Conservation (phyloP, 2,888 invertebrate genomes). For the Resseliella maxima region DNA sequence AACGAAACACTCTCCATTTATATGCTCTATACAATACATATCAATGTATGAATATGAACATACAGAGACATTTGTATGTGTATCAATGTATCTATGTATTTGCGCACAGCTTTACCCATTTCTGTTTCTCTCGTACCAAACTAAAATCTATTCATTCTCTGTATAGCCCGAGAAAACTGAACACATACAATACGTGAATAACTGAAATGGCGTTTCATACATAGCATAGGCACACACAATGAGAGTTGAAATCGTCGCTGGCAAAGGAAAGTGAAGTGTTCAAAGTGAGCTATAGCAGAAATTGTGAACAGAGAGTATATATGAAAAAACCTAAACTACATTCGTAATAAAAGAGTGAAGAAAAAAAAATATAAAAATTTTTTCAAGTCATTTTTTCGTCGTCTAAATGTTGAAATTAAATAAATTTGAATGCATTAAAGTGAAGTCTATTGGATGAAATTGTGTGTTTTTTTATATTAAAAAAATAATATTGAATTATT, state of each 20-base stretch:
- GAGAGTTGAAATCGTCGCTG: neutral
- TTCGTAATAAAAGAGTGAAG: neutral
- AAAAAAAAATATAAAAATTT: no score
- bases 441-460: neutral
- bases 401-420: neutral
- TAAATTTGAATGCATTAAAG: neutral
- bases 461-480: neutral
- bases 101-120: slow-evolving; percentile 22
- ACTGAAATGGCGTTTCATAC: slow-evolving; percentile 26
- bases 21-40: no score
- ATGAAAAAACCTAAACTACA: neutral
- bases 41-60: neutral
- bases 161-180: slow-evolving; percentile 44
- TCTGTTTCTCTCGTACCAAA: slow-evolving; percentile 39
- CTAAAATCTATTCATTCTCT: slow-evolving; percentile 35
- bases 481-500: neutral
- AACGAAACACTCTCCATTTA: neutral
- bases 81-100: no score
- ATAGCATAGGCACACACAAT: slow-evolving; percentile 47
- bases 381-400: neutral
- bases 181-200: slow-evolving; percentile 31
- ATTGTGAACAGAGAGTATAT: neutral
- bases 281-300: neutral
- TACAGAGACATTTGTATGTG: neutral
- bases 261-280: slow-evolving; percentile 51